Percentiles rank a stretch among this genome's conserved stretches.
Conservation (phyloP, 64 coral and sea anemone species). For the Pocillopora verrucosa region DNA sequence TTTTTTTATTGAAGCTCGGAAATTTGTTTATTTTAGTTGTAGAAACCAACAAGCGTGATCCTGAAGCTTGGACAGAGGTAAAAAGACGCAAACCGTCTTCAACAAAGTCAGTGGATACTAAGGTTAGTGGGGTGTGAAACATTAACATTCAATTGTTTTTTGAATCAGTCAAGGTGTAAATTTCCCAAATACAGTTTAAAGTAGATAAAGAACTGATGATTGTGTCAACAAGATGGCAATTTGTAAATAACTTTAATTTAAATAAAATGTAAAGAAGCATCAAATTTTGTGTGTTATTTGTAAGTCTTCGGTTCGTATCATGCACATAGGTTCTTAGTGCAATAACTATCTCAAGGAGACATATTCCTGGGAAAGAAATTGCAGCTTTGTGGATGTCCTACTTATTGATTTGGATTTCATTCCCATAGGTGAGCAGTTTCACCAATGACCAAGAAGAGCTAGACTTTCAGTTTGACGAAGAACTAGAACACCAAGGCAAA, state of each 20-base stretch:
- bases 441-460: slow-evolving; percentile 89
- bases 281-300: neutral
- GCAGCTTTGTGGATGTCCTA: neutral
- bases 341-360: no score
- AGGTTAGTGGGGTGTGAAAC: slow-evolving; percentile 4
- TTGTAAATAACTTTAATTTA: no score
- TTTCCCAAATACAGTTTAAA: no score
- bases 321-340: neutral
- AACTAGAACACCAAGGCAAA: slow-evolving; percentile 72
- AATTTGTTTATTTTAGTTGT: neutral
- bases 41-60: slow-evolving; percentile 42
- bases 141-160: no score
- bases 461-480: slow-evolving; percentile 93
- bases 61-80: slow-evolving; percentile 77
- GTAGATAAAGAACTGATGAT: no score
- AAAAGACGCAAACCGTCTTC: slow-evolving; percentile 76
- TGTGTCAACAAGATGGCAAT: no score
- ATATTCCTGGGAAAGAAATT: neutral
- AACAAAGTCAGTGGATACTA: slow-evolving; percentile 54
- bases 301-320: neutral
- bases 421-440: slow-evolving; percentile 41
- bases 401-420: neutral
- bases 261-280: no score
- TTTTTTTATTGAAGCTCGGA: neutral
- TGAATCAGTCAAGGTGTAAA: no score